Evolutionary conservation across 1,140 invertebrate species (phyloP), one percentile per base, ranked within the genome.

Genomic region (Drosophila murphyi): DNA sequence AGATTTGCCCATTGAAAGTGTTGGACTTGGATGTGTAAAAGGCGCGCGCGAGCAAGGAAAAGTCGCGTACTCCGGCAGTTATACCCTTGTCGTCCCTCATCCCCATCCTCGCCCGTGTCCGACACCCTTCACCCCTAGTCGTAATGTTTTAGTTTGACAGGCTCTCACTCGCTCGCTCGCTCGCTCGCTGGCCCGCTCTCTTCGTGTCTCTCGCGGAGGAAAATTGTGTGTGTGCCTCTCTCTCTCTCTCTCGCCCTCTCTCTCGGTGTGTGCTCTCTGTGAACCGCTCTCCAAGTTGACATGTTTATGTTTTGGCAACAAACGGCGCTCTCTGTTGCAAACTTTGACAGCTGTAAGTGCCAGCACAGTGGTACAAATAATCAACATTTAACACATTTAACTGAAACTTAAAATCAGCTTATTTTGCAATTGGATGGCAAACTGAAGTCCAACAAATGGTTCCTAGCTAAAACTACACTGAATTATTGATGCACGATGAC

Each of bases 251-350:
- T 54, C 60, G 52, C 41, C 55, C 67, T 59, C 75, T 41, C 45
- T 56, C 45, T 56, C 68, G 37, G 43, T 52, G 60, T 52, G 59
- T 70, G 31, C 74, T 67, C 70, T 67, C 69, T 35, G 37, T 65
- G 20, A 62, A 52, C 52, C 60, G 50, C 71, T 78, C 80, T 82
- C 64, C 28, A 7, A 52, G 51, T 72, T 89, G 85, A 90, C 86
- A 88, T 88, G 85, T 88, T 88, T 88, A 88, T 89, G 85, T 88
- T 88, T 88, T 88, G 85, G 85, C 83, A 78, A 82, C 76, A 76
- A 82, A 69, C 80, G 79, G 67, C 69, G 80, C 85, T 88, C 85
- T 88, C 80, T 51, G 71, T 75, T 75, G 71, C 85, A 74, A 85
- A 79, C 62, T 90, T 85, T 89, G 85, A 89, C 85, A 89, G 81